Percentiles rank a stretch among this genome's conserved stretches.
Conservation (phyloP, 2,888 invertebrate species). For the Sussaba pulchella region DNA sequence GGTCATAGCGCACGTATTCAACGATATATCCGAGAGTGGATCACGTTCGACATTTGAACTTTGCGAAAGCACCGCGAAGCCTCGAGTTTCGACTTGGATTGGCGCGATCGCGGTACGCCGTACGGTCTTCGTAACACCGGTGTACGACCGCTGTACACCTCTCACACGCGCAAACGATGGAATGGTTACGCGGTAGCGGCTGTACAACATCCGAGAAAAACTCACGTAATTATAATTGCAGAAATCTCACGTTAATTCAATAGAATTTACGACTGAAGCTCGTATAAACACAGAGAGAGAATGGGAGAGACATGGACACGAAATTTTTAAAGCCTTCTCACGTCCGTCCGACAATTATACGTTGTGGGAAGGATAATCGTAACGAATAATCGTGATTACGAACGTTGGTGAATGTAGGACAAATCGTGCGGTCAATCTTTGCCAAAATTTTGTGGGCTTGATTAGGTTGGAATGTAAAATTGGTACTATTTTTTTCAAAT, state of each 20-base stretch:
- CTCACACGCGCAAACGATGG: not conserved
- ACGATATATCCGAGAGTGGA: conserved; percentile 33
- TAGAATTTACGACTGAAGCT: conserved; percentile 39
- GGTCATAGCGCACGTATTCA: conserved; percentile 33
- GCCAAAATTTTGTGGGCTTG: too few relatives aligned
- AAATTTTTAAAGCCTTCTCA: too few relatives aligned
- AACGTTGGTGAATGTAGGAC: not conserved
- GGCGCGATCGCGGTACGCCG: not conserved
- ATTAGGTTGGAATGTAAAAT: too few relatives aligned
- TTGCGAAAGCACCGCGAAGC: not conserved
- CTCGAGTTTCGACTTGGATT: not conserved
- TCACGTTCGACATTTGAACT: conserved; percentile 57
- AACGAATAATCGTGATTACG: too few relatives aligned
- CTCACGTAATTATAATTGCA: conserved; percentile 57
- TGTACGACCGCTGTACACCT: not conserved
- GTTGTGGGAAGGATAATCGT: too few relatives aligned
- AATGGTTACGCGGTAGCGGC: not conserved
- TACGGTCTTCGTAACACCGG: conserved; percentile 11
- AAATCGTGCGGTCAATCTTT: too few relatives aligned
- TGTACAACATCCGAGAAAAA: conserved; percentile 19
- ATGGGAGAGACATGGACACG: too few relatives aligned
- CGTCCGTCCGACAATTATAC: too few relatives aligned
- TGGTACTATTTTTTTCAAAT: too few relatives aligned
- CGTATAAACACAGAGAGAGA: not conserved
- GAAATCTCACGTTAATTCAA: conserved; percentile 62